A percentile compares a stretch with the other conserved stretches of the same genome.
Conservation (phyloP, 2,888 invertebrate species). For the Athrips mouffetella region DNA sequence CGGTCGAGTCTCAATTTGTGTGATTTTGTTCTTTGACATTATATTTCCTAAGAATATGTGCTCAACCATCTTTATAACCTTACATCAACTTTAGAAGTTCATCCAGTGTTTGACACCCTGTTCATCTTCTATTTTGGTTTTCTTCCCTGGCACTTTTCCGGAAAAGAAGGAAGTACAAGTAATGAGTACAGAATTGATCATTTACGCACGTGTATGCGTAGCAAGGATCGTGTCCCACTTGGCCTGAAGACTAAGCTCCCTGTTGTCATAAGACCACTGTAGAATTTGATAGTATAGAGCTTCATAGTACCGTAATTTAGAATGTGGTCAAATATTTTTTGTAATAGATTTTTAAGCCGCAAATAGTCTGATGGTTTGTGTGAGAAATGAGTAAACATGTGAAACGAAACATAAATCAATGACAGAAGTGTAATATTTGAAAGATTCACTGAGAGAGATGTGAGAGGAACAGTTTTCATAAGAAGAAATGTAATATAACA, state of each 20-base stretch:
- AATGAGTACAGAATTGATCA: slow-evolving; percentile 72
- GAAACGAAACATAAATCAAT: too few relatives aligned
- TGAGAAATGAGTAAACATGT: too few relatives aligned
- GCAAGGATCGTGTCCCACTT: slow-evolving; percentile 62
- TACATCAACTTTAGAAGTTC: slow-evolving; percentile 22
- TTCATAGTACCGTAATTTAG: slow-evolving; percentile 29
- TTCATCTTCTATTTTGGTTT: slow-evolving; percentile 64
- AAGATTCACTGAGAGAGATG: too few relatives aligned
- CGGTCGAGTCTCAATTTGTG: too few relatives aligned
- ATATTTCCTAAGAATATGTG: too few relatives aligned
- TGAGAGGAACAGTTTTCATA: too few relatives aligned
- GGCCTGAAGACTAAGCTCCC: slow-evolving; percentile 52
- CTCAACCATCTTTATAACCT: neutral
- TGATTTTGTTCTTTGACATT: too few relatives aligned
- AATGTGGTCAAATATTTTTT: slow-evolving; percentile 37
- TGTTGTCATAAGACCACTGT: slow-evolving; percentile 66
- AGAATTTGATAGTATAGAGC: slow-evolving; percentile 46
- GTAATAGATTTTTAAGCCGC: neutral
- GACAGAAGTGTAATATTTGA: too few relatives aligned
- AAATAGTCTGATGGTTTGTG: slow-evolving; percentile 2
- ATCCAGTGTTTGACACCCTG: slow-evolving; percentile 44
- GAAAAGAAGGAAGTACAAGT: slow-evolving; percentile 76
- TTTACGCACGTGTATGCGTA: slow-evolving; percentile 74
- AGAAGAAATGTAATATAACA: too few relatives aligned
- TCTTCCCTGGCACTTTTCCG: slow-evolving; percentile 70